Evolutionary conservation across 2,888 invertebrate species (phyloP), one percentile per base, ranked within the genome.

Genomic region (Zhengitettix transpicula): DNA sequence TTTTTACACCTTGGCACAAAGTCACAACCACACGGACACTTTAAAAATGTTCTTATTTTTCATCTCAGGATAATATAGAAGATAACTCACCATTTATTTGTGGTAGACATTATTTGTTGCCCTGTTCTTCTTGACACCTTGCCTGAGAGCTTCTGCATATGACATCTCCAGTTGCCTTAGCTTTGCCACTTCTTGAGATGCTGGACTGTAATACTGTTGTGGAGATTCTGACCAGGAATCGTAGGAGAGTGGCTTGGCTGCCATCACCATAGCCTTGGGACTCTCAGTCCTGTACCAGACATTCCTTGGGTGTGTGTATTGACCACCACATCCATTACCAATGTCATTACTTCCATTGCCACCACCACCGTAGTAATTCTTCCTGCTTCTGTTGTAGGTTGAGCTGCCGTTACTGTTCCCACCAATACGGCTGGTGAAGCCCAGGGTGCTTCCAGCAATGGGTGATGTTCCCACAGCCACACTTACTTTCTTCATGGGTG

Each of bases 111-210:
- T 47, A 47, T 47, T 47, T 14, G 14, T n/a, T 14, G 47, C 14
- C 14, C 14, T 14, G n/a, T 47, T 59, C 52, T 60, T 59, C 54
- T 61, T 61, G 10, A 62, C 62, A 14, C 68, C 68, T 52, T 65
- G 62, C 44, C 69, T 65, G 64, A 91, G 75, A 17, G 85, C 91
- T 72, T 91, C 90, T 9, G 91, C 91, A 71, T 91, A 91, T 14
- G 89, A 88, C 69, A 87, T 78, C 68, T 91, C 90, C 58, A 91
- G 77, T 69, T 85, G 83, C 70, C 87, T 84, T 61, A 91, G 75
- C 69, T 86, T 87, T 70, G 89, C 85, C 65, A 91, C 83, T 67
- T 89, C 89, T 69, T 89, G 87, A 12, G 89, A 88, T 9, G 89
- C 89, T 10, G 85, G 80, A 72, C 88, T 87, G 7, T 81, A 79